Evolutionary conservation across 2,888 invertebrate species (phyloP), one percentile per base, ranked within the genome.

Genomic region (Cotesia congregata): DNA sequence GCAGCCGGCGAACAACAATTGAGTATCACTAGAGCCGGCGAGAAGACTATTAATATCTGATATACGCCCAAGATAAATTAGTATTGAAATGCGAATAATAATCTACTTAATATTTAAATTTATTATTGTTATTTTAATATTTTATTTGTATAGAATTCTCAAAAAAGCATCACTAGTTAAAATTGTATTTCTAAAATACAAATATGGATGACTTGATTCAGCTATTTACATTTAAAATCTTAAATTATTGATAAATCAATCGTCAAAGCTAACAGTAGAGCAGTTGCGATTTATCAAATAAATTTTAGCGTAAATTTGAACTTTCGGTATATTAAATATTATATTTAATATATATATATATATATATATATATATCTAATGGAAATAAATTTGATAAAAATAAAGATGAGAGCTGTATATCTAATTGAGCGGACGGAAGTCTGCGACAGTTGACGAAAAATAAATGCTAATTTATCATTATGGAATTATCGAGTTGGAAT

Each of bases 361-460:
- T 9, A n/a, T n/a, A 50, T 50, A 7, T 50, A 50, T 50, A 50
- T 50, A 12, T 12, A 50, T 50, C 50, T 50, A 50, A 2, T 50
- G 50, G 50, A 50, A 12, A 50, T 50, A 12, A 12, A 50, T 50
- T 50, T 50, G 50, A 50, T 50, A 50, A 50, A 50, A 50, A 50
- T 50, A 50, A 50, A 50, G 50, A 50, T 50, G 50, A 50, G 50
- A 50, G 50, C 50, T 50, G 62, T 30, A 17, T 39, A 15, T 62
- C 39, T 62, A 20, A 17, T 62, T 72, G 38, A 72, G 40, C 71
- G 62, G 71, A 72, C 62, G 71, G 71, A 72, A 40, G 30, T 64
- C 50, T 65, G 30, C 65, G 41, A 12, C 15, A 38, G 15, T 61
- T 62, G 40, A 15, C 12, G 7, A 40, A n/a, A 15, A 38, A 17